Conservation (phyloP, 2,888 invertebrate genomes). For the Torymus tubicola region DNA sequence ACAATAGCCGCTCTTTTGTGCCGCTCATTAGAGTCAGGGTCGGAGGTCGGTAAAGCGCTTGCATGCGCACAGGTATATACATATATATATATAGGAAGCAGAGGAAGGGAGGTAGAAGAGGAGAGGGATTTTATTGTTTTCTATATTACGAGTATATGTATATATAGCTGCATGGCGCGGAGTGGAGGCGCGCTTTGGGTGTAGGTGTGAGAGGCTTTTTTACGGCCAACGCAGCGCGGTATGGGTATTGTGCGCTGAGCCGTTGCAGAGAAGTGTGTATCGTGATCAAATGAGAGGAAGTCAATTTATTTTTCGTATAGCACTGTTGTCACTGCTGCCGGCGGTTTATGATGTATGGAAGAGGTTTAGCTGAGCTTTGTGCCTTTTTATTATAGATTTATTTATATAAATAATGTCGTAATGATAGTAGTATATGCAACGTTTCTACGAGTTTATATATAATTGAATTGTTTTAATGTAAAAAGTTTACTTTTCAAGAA, state of each 20-base stretch:
- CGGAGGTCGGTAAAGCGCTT: slow-evolving; percentile 68
- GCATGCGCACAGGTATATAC: slow-evolving; percentile 56
- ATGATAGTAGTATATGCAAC: too few species aligned
- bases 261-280: neutral
- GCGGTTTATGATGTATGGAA: slow-evolving; percentile 17
- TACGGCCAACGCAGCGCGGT: neutral
- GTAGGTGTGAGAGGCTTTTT: slow-evolving; percentile 32
- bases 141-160: slow-evolving; percentile 31
- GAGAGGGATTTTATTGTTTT: slow-evolving; percentile 41
- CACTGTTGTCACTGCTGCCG: neutral
- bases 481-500: too few species aligned
- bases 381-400: too few species aligned
- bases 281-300: slow-evolving; percentile 11
- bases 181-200: neutral
- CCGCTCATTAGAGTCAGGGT: slow-evolving; percentile 72
- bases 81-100: too few species aligned
- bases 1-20: slow-evolving; percentile 69
- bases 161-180: slow-evolving; percentile 2
- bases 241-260: neutral
- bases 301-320: slow-evolving; percentile 9
- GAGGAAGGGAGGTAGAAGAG: slow-evolving; percentile 11
- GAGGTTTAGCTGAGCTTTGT: neutral
- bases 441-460: too few species aligned
- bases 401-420: too few species aligned
- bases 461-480: too few species aligned